Evolutionary conservation across 2,888 invertebrate species (phyloP).

Genomic region (Xestobium rufovillosum): DNA sequence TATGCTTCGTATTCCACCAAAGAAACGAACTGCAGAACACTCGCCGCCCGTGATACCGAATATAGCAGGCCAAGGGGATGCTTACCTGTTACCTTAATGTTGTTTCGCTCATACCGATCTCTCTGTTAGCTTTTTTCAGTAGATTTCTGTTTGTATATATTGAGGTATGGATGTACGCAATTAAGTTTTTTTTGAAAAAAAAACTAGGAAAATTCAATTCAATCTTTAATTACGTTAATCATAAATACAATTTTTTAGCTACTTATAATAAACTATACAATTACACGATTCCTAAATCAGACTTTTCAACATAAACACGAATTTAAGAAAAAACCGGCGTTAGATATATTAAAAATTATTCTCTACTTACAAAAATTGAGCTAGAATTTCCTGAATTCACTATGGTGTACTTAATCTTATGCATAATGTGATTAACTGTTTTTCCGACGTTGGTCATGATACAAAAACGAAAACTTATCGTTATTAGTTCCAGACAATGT

Average conservation of each 20-base stretch:
- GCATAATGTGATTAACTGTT: constrained; percentile 23
- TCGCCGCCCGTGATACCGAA: constrained; percentile 7
- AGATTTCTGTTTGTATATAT: too few relatives aligned
- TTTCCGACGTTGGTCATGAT: constrained; percentile 32
- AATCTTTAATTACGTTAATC: background rate
- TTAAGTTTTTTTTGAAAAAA: too few relatives aligned
- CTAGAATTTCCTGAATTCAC: constrained; percentile 29
- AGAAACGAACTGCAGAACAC: constrained; percentile 19
- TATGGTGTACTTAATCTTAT: constrained; percentile 24
- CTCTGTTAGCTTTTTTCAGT: too few relatives aligned
- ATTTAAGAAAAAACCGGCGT: background rate
- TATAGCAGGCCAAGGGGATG: background rate
- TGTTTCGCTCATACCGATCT: too few relatives aligned
- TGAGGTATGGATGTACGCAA: too few relatives aligned
- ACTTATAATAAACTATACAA: constrained; percentile 26
- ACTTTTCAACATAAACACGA: constrained; percentile 23
- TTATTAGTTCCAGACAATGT: constrained; percentile 29
- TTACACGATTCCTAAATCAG: constrained; percentile 31
- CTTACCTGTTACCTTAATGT: background rate
- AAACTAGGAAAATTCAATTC: too few relatives aligned
- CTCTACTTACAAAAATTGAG: constrained; percentile 34
- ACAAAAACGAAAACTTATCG: constrained; percentile 37
- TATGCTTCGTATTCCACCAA: constrained; percentile 32
- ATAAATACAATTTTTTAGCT: constrained; percentile 32
- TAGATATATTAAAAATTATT: too few relatives aligned